Conservation (phyloP, 2,797 vertebrate species). For the Echeneis naucrates region DNA sequence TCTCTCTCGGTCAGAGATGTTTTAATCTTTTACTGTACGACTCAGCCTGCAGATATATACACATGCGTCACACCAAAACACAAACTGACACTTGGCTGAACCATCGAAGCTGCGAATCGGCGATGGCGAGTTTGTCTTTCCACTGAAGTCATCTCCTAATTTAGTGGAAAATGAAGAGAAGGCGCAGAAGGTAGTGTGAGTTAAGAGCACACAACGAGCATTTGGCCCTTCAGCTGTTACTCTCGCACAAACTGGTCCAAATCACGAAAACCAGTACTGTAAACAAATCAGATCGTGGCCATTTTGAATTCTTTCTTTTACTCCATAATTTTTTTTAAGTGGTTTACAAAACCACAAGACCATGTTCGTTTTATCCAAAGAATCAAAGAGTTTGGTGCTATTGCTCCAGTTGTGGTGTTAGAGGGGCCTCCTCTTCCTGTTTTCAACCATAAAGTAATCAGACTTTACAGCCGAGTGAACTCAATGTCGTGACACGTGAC, state of each 20-base stretch:
- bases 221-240: slow-evolving; percentile 49
- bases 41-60: slow-evolving; percentile 24
- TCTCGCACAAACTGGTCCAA: slow-evolving; percentile 31
- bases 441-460: slow-evolving; percentile 44
- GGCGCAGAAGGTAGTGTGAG: slow-evolving; percentile 62
- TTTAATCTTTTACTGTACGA: slow-evolving; percentile 8
- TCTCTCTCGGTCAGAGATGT: slow-evolving; percentile 8
- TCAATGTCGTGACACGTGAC: slow-evolving; percentile 14
- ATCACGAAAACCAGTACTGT: slow-evolving; percentile 14
- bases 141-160: slow-evolving; percentile 29
- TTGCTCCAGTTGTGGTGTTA: slow-evolving; percentile 7
- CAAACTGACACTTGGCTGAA: slow-evolving; percentile 50
- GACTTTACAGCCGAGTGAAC: slow-evolving; percentile 23
- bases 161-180: slow-evolving; percentile 33
- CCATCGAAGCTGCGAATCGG: slow-evolving; percentile 7
- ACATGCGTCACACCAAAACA: slow-evolving; percentile 24
- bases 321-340: no score
- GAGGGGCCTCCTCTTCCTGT: slow-evolving; percentile 28
- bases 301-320: not conserved
- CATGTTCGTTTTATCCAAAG: no score
- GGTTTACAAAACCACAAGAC: no score
- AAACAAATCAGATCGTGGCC: slow-evolving; percentile 16
- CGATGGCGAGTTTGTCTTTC: slow-evolving; percentile 22
- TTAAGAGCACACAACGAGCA: slow-evolving; percentile 45
- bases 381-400: not conserved